phyloP scores from a whole-genome alignment of 1,140 invertebrate genomes.

The Platyscapa corneri region DNA sequence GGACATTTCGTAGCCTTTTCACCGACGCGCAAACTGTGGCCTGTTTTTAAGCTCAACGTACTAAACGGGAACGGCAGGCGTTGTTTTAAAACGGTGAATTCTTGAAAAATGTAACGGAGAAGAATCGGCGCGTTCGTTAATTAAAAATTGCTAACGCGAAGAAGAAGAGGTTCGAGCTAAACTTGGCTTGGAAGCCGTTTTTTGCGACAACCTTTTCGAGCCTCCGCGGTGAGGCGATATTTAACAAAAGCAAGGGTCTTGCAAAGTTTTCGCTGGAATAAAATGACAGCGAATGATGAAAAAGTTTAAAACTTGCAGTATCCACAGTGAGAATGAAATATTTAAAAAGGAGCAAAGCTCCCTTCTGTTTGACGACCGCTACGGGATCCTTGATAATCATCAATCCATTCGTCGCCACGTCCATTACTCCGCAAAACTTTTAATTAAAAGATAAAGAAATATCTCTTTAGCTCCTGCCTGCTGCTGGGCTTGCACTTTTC shows the following conservation, averaged over 20 bases:
- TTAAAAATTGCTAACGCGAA: slow-evolving; percentile 1
- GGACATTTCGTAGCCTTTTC: background rate
- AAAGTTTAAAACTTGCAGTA: background rate
- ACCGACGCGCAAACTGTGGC: background rate
- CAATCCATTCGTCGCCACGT: slow-evolving; percentile 23
- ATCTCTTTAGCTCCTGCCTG: slow-evolving; percentile 7
- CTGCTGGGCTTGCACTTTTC: slow-evolving; percentile 35
- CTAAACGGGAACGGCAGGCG: too few species aligned
- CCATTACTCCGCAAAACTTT: slow-evolving; percentile 46
- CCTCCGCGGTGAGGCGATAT: background rate
- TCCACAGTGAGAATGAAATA: background rate
- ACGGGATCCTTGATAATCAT: slow-evolving; percentile 23
- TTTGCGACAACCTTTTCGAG: background rate
- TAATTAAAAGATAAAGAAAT: slow-evolving; percentile 55
- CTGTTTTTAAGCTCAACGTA: too few species aligned
- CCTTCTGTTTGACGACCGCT: slow-evolving; percentile 15
- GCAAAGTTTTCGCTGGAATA: background rate
- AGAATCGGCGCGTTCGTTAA: slow-evolving; percentile 18
- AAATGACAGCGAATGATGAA: background rate
- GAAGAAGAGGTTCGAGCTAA: background rate
- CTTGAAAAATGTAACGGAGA: background rate
- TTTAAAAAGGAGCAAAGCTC: background rate
- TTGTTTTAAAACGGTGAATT: background rate
- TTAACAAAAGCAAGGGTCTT: background rate
- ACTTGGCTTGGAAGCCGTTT: background rate